Conservation (phyloP, 2,888 invertebrate species). For the Bombylius discolor region DNA sequence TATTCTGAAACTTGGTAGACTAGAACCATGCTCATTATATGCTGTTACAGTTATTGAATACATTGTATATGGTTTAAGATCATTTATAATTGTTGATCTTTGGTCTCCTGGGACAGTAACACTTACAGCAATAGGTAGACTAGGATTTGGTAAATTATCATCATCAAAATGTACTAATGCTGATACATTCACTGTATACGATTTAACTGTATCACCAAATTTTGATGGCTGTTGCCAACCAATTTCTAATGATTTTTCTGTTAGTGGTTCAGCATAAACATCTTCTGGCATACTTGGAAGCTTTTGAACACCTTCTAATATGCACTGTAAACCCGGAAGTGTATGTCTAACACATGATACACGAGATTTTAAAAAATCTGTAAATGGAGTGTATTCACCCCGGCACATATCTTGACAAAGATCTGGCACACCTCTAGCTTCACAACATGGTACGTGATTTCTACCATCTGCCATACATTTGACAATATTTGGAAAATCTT, state of each 20-base stretch:
- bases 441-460: slow-evolving; percentile 76
- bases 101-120: slow-evolving; percentile 45
- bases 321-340: slow-evolving; percentile 68
- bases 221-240: slow-evolving; percentile 55
- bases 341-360: slow-evolving; percentile 75
- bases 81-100: slow-evolving; percentile 45
- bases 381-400: slow-evolving; percentile 73
- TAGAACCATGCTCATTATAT: slow-evolving; percentile 59
- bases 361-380: slow-evolving; percentile 69
- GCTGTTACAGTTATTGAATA: slow-evolving; percentile 66
- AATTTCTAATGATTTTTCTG: slow-evolving; percentile 57
- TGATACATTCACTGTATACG: slow-evolving; percentile 60
- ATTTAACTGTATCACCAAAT: slow-evolving; percentile 49
- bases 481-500: slow-evolving; percentile 67
- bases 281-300: slow-evolving; percentile 62
- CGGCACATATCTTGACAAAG: slow-evolving; percentile 76
- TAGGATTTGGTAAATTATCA: slow-evolving; percentile 8
- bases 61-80: slow-evolving; percentile 66
- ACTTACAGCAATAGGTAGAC: slow-evolving; percentile 32
- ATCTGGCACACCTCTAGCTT: slow-evolving; percentile 67
- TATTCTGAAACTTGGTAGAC: slow-evolving; percentile 60
- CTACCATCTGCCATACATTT: slow-evolving; percentile 67
- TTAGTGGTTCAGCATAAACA: slow-evolving; percentile 57
- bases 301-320: slow-evolving; percentile 58
- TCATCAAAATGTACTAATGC: slow-evolving; percentile 54